Percentiles rank a stretch among this genome's conserved stretches.
Conservation (phyloP, 1,140 invertebrate genomes). For the Hirudo medicinalis region DNA sequence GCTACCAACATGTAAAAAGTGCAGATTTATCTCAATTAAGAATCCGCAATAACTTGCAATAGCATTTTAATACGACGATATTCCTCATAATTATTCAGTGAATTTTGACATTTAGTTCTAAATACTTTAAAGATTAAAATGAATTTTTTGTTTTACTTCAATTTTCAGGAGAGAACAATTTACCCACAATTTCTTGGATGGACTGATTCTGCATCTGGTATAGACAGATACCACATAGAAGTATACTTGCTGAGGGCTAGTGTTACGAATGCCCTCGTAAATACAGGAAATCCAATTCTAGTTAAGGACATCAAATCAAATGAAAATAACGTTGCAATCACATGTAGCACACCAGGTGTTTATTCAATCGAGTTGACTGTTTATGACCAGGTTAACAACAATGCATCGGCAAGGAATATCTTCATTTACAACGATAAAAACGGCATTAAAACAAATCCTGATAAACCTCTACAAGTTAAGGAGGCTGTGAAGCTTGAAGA, state of each 20-base stretch:
- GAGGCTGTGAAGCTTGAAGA: background rate
- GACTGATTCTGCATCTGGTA: conserved; percentile 7
- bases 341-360: background rate
- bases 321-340: background rate
- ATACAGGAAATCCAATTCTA: background rate
- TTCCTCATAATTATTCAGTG: background rate
- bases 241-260: background rate
- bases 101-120: conserved; percentile 5
- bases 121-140: background rate
- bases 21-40: background rate
- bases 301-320: background rate
- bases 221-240: conserved; percentile 8
- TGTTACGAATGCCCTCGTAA: background rate
- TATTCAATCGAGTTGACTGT: conserved; percentile 18
- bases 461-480: background rate
- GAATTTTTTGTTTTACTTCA: background rate
- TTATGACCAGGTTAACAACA: conserved; percentile 6
- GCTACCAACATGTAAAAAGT: background rate
- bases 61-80: background rate
- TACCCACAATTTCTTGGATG: conserved; percentile 6
- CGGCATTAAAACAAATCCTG: background rate
- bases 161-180: background rate
- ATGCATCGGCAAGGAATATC: conserved; percentile 13
- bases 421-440: conserved; percentile 9
- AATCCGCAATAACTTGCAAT: background rate